Percentiles rank a stretch among this genome's conserved stretches.
phyloP scores from a whole-genome alignment of 2,888 invertebrate species.

The Gastrophysa polygoni region DNA sequence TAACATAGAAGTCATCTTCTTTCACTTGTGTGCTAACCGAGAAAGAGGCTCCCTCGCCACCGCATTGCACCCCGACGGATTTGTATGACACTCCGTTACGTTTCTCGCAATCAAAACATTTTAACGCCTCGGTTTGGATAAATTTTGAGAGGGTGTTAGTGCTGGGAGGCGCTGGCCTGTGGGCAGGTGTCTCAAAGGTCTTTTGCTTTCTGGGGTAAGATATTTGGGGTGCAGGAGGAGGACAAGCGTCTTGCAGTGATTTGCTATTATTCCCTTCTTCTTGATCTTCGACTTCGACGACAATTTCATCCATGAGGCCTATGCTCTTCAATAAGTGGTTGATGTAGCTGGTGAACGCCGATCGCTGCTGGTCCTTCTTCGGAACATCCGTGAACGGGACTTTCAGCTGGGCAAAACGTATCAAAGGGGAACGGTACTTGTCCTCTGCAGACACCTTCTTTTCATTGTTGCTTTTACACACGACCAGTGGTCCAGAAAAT shows the following conservation, averaged over 20 bases:
- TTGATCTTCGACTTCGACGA: constrained; percentile 27
- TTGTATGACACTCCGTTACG: constrained; percentile 43
- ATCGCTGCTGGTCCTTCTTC: constrained; percentile 20
- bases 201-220: constrained; percentile 11
- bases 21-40: constrained; percentile 53
- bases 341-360: constrained; percentile 20
- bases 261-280: constrained; percentile 5
- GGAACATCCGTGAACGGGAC: constrained; percentile 42
- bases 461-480: constrained; percentile 35
- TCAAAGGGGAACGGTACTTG: constrained; percentile 41
- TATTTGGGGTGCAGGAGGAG: constrained; percentile 32
- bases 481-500: constrained; percentile 47
- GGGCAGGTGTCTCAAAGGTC: background rate
- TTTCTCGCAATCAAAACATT: constrained; percentile 49
- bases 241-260: constrained; percentile 7
- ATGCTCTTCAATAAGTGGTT: constrained; percentile 23
- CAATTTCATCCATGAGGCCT: constrained; percentile 24
- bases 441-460: constrained; percentile 30
- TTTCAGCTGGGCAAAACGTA: constrained; percentile 28
- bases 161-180: background rate
- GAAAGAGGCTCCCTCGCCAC: constrained; percentile 33
- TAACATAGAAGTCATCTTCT: constrained; percentile 48
- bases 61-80: constrained; percentile 44
- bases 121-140: constrained; percentile 46
- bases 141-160: constrained; percentile 35